Base-by-base conservation (phyloP, 1,140 invertebrate species). In the Drosophila arawakana region DNA sequence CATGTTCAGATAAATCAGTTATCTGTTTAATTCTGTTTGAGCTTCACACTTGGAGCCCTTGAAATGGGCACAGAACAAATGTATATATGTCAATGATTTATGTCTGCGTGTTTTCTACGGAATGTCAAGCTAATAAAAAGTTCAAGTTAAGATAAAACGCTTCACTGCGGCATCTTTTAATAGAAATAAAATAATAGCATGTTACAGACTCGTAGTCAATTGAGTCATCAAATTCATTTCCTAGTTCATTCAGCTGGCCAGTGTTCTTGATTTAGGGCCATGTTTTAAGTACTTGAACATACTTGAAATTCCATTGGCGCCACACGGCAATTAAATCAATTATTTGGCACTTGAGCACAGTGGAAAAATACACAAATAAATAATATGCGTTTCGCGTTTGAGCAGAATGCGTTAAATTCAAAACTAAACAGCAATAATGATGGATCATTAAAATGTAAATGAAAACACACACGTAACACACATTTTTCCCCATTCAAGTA, bases 231-330 rank as follows among this genome's bases (percentile, higher is more conserved):
- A 59, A 67, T 46, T 60, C 39, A 60, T 10, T 73, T 73, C 46
- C 70, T 73, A 59, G 62, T 75, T 43, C 57, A 74, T 61, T 46
- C 35, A 57, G 46, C 6, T 37, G 18, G 0, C 18, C 18, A 73
- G 25, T 34, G 49, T 74, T 65, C 76, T 78, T 60, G 66, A 72
- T 62, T 61, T 78, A 75, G 72, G 73, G 35, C 76, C 34, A 58
- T n/a, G 57, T 59, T 50, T 66, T 58, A 21, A 67, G 54, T 59
- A 55, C 50, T 47, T 39, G 41, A 71, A 46, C 50, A 76, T 76
- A 76, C 61, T 78, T 78, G 57, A 78, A 54, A 78, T 76, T 78
- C 76, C 61, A 63, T 46, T 18, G 58, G 52, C 57, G 57, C 60
- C 68, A 8, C 43, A 21, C 13, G 43, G 46, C 58, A 76, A 72